Base-by-base conservation (phyloP, 2,797 vertebrate genomes). In the Enteromius unitaeniatus region DNA sequence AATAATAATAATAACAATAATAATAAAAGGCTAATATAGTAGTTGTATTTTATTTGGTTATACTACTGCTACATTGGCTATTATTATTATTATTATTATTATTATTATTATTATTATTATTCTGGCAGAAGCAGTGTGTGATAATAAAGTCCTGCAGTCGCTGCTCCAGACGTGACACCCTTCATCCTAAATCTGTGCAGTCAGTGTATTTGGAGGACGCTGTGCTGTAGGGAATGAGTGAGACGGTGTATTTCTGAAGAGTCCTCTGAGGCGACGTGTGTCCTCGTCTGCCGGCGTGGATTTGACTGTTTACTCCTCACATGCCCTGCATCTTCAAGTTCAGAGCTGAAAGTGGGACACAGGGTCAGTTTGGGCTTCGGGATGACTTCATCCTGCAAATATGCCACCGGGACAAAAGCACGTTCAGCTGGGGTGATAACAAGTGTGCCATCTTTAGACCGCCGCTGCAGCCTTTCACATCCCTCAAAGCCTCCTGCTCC, bases 321-420 rank as follows among this genome's bases (percentile, higher is more conserved):
- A 58, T 84, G 81, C 47, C 42, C 49, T 62, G 40, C 58, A 77
- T 55, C 78, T 86, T 84, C 34, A 60, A 60, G 60, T 62, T 55
- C 51, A 55, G 55, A 51, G 11, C 42, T 74, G 72, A 86, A 92
- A 93, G 84, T 92, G 87, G 91, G 90, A 91, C 90, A 85, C 47
- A 81, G 79, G 70, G 76, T 81, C 82, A 83, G 79, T 81, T 83
- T 82, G 77, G 84, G 55, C 88, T 88, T 82, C 26, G 64, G 81
- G 84, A 90, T 92, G 90, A 93, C 91, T 90, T 91, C 91, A 93
- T 90, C 87, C 86, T 49, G 64, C 85, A 89, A 89, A 88, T 90
- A 92, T 92, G 90, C 85, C 68, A 67, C 81, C 26, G 31, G 53
- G 82, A 92, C 90, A 92, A 92, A 91, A 82, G 67, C 83, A 88